A percentile compares a stretch with the other conserved stretches of the same genome.
Conservation (phyloP, 1,140 invertebrate genomes). For the Yoshiicerus persimilis region DNA sequence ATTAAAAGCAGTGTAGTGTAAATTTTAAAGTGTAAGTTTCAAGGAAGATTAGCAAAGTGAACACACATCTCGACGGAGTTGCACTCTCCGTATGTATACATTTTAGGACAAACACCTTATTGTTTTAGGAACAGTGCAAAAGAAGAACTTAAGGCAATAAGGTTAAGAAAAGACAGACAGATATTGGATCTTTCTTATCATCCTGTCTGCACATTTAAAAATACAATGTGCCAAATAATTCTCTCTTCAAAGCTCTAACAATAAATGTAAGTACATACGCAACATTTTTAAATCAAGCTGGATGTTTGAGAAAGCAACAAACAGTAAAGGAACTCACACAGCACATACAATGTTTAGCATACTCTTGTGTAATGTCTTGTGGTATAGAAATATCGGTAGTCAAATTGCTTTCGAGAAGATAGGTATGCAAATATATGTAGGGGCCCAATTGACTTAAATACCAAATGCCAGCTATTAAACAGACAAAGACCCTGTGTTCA, state of each 20-base stretch:
- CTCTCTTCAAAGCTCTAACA: background rate
- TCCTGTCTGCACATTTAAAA: background rate
- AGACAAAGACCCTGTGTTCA: background rate
- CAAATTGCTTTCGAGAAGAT: background rate
- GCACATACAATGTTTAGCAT: background rate
- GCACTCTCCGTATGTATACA: background rate
- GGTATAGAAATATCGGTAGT: background rate
- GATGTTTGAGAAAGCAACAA: background rate
- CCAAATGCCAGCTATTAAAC: background rate
- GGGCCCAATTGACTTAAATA: background rate
- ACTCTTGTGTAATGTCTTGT: background rate
- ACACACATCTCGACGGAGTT: background rate
- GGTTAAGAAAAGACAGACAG: background rate
- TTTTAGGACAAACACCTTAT: background rate
- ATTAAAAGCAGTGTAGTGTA: too few relatives aligned
- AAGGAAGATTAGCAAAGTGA: background rate
- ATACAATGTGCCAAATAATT: constrained; percentile 14
- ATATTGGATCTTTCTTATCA: background rate
- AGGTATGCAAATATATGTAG: background rate
- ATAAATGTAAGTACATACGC: background rate
- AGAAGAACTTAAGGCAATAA: background rate
- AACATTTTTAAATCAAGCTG: background rate
- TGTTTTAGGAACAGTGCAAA: background rate
- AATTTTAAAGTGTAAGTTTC: too few relatives aligned
- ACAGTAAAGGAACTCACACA: background rate